Base-by-base conservation (phyloP, 2,888 invertebrate genomes). In the Terebella lapidaria region DNA sequence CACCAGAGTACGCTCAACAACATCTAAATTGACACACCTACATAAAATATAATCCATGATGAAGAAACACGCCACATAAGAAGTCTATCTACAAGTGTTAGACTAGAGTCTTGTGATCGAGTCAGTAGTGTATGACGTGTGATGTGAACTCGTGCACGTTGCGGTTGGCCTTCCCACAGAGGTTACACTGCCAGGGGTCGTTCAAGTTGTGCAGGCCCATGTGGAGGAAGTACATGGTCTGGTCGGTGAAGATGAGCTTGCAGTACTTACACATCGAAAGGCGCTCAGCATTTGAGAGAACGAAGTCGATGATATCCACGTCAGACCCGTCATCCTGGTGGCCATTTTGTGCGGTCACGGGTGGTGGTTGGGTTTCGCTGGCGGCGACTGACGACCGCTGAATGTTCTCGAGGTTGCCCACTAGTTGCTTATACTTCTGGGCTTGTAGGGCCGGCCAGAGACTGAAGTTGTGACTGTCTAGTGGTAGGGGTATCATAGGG, bases 131-230 rank as follows among this genome's bases (percentile, higher is more conserved):
- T 20, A 65, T 62, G 49, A 66, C 61, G 29, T 64, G 64, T 10
- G 61, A 59, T 10, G 61, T 57, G 58, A 66, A 65, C 46, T 61
- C 56, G 25, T 95, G 95, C 58, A 94, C 90, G 78, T 94, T 93
- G 81, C 89, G 89, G 82, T 93, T 93, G 79, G 91, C 89, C 81
- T 93, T 92, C 54, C 95, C 95, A 81, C 96, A 97, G 71, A 96
- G 92, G 83, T 96, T 96, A 83, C 95, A 95, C 83, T 94, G 94
- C 89, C 89, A 96, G 0, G 96, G 95, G 83, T 95, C 94, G 70
- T 92, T 90, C 78, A 94, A 93, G 71, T 94, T 94, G 84, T 97
- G 96, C 81, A 96, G 92, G 70, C 95, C 95, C 84, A 95, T 95
- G 85, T 97, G 96, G 68, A 97, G 86, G 83, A 95, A 93, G 83